Evolutionary conservation across 2,797 vertebrate species (phyloP), one percentile per base, ranked within the genome.

Genomic region (Coregonus sp.): DNA sequence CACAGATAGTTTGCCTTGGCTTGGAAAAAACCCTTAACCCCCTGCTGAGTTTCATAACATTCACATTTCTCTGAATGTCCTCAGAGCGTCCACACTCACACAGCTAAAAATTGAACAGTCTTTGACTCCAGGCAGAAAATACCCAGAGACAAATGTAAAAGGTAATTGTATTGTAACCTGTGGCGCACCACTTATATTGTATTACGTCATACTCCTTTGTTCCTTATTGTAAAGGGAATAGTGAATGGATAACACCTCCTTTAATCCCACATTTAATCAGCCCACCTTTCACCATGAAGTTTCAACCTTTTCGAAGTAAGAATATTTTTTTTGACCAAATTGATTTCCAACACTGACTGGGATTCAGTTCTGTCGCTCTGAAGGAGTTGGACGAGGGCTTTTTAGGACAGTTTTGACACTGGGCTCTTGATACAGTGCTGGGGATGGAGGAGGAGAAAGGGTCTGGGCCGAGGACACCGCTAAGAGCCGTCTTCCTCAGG

Each of bases 401-500:
- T 33, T 31, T 18, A 31, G 52, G 29, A 73, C 18, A 14, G 71
- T 56, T 15, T 52, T 33, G 51, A 18, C 51, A 33, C 5, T 18
- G 37, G 50, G 29, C 12, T 37, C 14, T 16, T 29, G 51, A 54
- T 14, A 72, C 50, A 72, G 52, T 33, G 71, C 50, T 11, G 33
- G 29, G 52, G 15, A 54, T 69, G 70, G 78, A 77, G 61, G 71
- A 72, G 40, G 80, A 59, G 4, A 79, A 6, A 37, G 80, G 66
- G 15, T 80, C 86, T 68, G 87, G 52, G 85, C 50, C 80, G 71
- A 40, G 52, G 14, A 84, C 73, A 87, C 80, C 93, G 95, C 97
- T 98, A 98, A 92, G 96, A 97, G n/a, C 91, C 81, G 72, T 96
- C 96, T 80, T 97, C 96, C 75, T 97, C 97, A 0, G 85, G 93